Base-by-base conservation (phyloP, 2,113 vertebrate genomes). In the Gambusia affinis region DNA sequence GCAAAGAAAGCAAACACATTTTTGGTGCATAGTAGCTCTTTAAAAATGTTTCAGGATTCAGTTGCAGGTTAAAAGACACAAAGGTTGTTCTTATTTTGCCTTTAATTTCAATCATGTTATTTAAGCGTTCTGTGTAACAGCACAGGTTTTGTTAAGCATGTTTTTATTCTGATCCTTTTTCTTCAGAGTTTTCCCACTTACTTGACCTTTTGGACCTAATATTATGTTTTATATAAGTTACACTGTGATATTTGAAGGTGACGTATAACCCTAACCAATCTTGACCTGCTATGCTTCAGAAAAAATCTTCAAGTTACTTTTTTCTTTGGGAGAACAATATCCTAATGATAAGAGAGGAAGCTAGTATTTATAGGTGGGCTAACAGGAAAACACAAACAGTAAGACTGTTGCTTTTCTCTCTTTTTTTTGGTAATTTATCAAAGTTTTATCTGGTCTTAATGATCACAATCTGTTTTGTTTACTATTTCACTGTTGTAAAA, bases 331-430 rank as follows among this genome's bases (percentile, higher is more conserved):
- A 42, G 35, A 2, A 8, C 31, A 79, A 62, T 73, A 37, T 87
- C 81, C 73, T 78, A 76, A 57, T 57, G 71, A 93, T 87, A 85
- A 88, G 62, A 70, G 60, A 47, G 14, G 31, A 64, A 64, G 70
- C 7, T 24, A 28, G 2, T 64, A 12, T 70, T 82, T 3, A 10
- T 30, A 60, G n/a, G 72, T n/a, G 54, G 15, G 27, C 14, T 37
- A 54, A 73, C 68, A 35, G 66, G 33, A 57, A 73, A 64, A 39
- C 31, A 60, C 64, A 60, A 44, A 12, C 71, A 12, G 2, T 37
- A 4, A 44, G 35, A 39, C 51, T 11, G 2, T n/a, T n/a, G n/a
- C 24, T 8, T 30, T 24, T 3, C 2, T 60, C 17, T 24, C 1
- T 1, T 29, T 42, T 6, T 7, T 7, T 30, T 78, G 37, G 14